Evolutionary conservation across 2,888 invertebrate genomes (phyloP), one percentile per base, ranked within the genome.

Genomic region (Sesia apiformis): DNA sequence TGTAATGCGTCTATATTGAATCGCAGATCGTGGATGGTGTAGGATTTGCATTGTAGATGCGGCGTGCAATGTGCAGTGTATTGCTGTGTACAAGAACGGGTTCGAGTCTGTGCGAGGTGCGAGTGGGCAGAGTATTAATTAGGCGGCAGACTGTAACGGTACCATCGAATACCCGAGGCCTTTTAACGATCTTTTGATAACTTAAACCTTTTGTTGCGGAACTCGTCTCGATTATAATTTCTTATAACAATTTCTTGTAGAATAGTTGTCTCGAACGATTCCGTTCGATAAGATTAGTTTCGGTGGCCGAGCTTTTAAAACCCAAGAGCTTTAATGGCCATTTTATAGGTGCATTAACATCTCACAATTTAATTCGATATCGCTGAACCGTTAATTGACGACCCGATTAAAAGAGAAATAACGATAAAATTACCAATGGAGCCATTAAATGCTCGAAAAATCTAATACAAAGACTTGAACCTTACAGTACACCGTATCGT

Each of bases 31-130:
- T 76, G 70, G 72, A 72, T 72, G 69, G 74, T 78, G 79, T 80
- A 70, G 71, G 74, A 84, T 86, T 85, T 84, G 85, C 86, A 84
- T 84, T 82, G 80, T 84, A 82, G 81, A 84, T 84, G 80, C 79
- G 68, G 67, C 71, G 66, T 80, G 78, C 75, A 74, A 67, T 70
- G 70, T 77, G 72, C 74, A 72, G 71, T 74, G 74, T 76, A n/a
- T 38, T 76, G 76, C 57, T 62, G 63, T 58, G 60, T 60, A 60
- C 66, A 62, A 67, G 67, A 79, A 78, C 80, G 70, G 74, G 84
- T 83, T 82, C 77, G 72, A 67, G 64, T 72, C 70, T 69, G 57
- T 60, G 55, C 61, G 63, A 60, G 64, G 64, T 64, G 60, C 60
- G 76, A 77, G 82, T 81, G 80, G 84, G 83, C 79, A 23, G 81